phyloP scores from a whole-genome alignment of 2,113 vertebrate species.

The Thomomys bottae region DNA sequence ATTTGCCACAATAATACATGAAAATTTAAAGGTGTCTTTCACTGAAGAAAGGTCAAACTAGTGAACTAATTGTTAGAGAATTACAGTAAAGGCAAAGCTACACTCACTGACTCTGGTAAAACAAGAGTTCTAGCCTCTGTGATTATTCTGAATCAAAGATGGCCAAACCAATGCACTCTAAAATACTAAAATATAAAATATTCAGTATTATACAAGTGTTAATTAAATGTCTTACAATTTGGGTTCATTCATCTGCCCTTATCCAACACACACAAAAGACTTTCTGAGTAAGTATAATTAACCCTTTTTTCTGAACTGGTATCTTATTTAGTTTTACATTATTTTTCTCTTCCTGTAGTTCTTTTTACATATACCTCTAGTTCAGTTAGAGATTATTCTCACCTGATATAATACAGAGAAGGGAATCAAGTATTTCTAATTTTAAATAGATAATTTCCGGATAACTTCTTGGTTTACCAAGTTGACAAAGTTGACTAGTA shows the following conservation, averaged over 20 bases:
- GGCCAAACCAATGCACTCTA: conserved; percentile 28
- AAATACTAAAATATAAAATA: conserved; percentile 17
- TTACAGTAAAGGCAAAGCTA: conserved; percentile 64
- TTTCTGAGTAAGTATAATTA: background rate
- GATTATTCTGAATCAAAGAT: conserved; percentile 50
- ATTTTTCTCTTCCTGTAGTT: background rate
- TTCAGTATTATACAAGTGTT: background rate
- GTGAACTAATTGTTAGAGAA: conserved; percentile 78
- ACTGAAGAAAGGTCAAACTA: conserved; percentile 65
- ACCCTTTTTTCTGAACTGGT: background rate
- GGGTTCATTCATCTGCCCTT: background rate
- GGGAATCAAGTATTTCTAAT: background rate
- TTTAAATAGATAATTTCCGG: background rate
- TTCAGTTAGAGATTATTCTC: background rate
- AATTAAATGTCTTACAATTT: conserved; percentile 21
- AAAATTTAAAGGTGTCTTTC: conserved; percentile 77
- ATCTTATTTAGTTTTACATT: conserved; percentile 22
- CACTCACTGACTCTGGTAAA: conserved; percentile 49
- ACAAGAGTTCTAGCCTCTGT: conserved; percentile 21
- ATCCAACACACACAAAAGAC: background rate
- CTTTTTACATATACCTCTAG: background rate
- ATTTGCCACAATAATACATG: conserved; percentile 79
- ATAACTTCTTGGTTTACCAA: background rate
- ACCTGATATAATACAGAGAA: background rate
- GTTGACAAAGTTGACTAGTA: background rate